A percentile compares a stretch with the other conserved stretches of the same genome.
phyloP scores from a whole-genome alignment of 2,113 vertebrate species.

The Crotophaga sulcirostris region DNA sequence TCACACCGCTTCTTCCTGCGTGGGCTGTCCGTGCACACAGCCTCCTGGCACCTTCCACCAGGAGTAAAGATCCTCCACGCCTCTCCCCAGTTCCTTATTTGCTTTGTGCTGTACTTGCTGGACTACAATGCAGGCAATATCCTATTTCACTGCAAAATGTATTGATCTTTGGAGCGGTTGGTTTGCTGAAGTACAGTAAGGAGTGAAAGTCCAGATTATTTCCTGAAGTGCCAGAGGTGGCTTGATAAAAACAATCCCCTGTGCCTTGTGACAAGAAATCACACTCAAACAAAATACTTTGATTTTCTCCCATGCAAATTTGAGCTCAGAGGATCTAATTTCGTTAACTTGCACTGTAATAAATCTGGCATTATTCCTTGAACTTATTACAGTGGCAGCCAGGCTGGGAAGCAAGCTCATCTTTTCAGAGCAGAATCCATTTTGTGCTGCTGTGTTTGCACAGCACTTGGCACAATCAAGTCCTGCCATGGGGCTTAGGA shows the following conservation, averaged over 20 bases:
- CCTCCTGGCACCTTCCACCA: neutral
- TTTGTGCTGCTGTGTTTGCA: slow-evolving; percentile 14
- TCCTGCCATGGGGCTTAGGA: neutral
- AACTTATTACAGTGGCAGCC: neutral
- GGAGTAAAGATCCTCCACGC: neutral
- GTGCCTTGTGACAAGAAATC: neutral
- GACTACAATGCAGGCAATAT: neutral
- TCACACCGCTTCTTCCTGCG: neutral
- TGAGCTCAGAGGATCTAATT: neutral
- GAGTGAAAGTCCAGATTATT: neutral
- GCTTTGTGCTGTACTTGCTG: neutral
- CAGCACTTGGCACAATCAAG: neutral
- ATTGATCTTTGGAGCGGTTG: neutral
- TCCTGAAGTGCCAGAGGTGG: neutral
- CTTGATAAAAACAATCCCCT: neutral
- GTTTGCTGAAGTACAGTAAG: neutral
- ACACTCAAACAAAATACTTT: neutral
- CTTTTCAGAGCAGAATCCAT: slow-evolving; percentile 24
- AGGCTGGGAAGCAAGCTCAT: neutral
- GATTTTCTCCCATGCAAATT: neutral
- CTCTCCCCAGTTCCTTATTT: slow-evolving; percentile 34
- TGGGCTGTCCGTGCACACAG: neutral
- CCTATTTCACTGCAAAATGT: neutral
- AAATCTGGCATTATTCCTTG: neutral
- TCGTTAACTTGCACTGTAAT: neutral